Base-by-base conservation (phyloP, 2,113 vertebrate genomes). In the Brienomyrus longianalis region DNA sequence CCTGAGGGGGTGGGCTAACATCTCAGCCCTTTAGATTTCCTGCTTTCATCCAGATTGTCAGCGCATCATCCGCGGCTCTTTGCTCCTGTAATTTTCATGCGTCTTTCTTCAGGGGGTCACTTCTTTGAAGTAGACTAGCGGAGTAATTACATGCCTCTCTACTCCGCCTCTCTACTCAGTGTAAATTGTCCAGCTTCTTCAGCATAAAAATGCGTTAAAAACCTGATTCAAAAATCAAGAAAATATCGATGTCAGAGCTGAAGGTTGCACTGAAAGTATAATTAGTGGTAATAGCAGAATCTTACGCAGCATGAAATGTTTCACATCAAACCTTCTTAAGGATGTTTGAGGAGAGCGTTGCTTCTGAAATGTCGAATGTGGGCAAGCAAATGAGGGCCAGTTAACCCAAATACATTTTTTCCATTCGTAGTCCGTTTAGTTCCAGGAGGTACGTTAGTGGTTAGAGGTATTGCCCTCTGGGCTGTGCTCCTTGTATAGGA, bases 81-180 rank as follows among this genome's bases (percentile, higher is more conserved):
- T 80, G 31, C 17, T 88, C 80, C 88, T 91, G 54, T 80, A 91
- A 91, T 88, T 52, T 23, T 13, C 27, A 39, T 45, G 48, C 1
- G 1, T 86, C 85, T 54, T 85, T 17, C 85, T 86, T 11, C 27
- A 7, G 70, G 1, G 48, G 48, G 35, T 92, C 90, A 90, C 87
- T 90, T 11, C 2, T 52, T 70, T 91, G 90, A 91, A 85, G 87
- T 88, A 9, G 85, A 87, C 59, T 90, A 90, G 90, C 84, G 89
- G 54, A 23, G 90, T 52, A n/a, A 51, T 91, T 88, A 91, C 92
- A 92, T 1, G 9, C 47, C 89, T 77, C 66, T 54, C 35, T 21
- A 23, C 39, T 90, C 6, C 83, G 52, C 77, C 89, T 91, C 91
- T 91, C 86, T 88, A 91, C 70, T 89, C 88, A 47, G 86, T 43